Evolutionary conservation across 2,888 invertebrate species (phyloP).

Genomic region (Apamea crenata): DNA sequence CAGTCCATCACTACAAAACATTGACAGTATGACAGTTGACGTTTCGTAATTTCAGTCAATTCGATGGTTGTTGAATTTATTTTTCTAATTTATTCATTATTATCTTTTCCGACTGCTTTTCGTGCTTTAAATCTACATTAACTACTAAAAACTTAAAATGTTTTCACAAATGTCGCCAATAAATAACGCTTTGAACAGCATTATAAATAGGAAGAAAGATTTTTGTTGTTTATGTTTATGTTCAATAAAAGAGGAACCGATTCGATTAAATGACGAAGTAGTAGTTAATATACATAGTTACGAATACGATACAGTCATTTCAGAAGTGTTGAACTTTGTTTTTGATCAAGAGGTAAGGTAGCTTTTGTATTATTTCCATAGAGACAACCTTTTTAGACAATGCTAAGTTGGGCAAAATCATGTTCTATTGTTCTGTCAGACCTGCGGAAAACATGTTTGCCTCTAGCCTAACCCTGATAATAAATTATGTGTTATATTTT

Average conservation of each 20-base stretch:
- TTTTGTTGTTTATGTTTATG: conserved; percentile 81
- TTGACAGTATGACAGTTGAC: background rate
- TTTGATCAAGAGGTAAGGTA: conserved; percentile 75
- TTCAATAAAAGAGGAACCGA: conserved; percentile 64
- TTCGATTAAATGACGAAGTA: conserved; percentile 75
- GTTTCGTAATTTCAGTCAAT: background rate
- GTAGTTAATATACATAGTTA: conserved; percentile 67
- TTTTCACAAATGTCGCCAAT: conserved; percentile 66
- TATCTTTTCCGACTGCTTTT: background rate
- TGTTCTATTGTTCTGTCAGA: background rate
- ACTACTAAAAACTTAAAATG: background rate
- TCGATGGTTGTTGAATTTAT: background rate
- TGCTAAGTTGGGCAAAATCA: background rate
- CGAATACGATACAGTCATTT: conserved; percentile 69
- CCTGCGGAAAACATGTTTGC: background rate
- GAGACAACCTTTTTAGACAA: conserved; percentile 9
- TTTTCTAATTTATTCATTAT: background rate
- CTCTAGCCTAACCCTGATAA: background rate
- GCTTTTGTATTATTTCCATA: background rate
- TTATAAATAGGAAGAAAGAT: conserved; percentile 73
- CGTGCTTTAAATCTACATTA: background rate
- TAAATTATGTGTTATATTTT: background rate
- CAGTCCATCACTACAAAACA: conserved; percentile 16
- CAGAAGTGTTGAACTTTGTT: conserved; percentile 74
- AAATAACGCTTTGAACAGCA: conserved; percentile 69